Base-by-base conservation (phyloP, 2,888 invertebrate genomes). In the Meganola albula region DNA sequence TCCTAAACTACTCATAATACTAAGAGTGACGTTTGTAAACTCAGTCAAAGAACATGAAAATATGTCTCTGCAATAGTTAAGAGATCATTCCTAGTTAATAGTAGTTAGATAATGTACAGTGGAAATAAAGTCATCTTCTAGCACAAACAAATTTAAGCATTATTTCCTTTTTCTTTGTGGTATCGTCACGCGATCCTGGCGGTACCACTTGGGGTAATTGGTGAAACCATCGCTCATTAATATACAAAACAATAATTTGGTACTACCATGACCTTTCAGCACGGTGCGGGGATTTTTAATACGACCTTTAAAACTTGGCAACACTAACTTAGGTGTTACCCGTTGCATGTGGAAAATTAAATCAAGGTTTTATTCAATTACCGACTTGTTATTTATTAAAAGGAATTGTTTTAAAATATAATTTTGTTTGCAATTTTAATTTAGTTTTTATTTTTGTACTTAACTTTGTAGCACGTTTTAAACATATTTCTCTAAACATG, bases 121-220 rank as follows among this genome's bases (percentile, higher is more conserved):
- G n/a, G n/a, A n/a, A n/a, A n/a, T n/a, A n/a, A n/a, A n/a, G n/a
- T n/a, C n/a, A n/a, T n/a, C n/a, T n/a, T n/a, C n/a, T n/a, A n/a
- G n/a, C n/a, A n/a, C n/a, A 57, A 48, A 52, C 62, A 60, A 67
- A 67, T 59, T 55, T 48, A 51, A 41, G 48, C 48, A 58, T 58
- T 52, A 57, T 48, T 63, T 57, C 57, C 61, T 68, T 70, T 73
- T 71, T 70, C 58, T 65, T 59, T 45, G 55, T 48, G 54, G 40
- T 53, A 61, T 49, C 48, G 63, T 60, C 79, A 80, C 78, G 79
- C 78, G 64, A 80, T 46, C 53, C 38, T 44, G 46, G 29, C 56
- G 63, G 77, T 79, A 75, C 79, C 80, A 78, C 73, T 78, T 70
- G 65, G 67, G 45, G 74, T 82, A 82, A 80, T 82, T 79, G 67